Percentiles rank a stretch among this genome's conserved stretches.
These are phyloP conservation scores for Drosophila putrida DNA, from an alignment of 2,888 invertebrate genomes.

Conservation along the genomic window DNA sequence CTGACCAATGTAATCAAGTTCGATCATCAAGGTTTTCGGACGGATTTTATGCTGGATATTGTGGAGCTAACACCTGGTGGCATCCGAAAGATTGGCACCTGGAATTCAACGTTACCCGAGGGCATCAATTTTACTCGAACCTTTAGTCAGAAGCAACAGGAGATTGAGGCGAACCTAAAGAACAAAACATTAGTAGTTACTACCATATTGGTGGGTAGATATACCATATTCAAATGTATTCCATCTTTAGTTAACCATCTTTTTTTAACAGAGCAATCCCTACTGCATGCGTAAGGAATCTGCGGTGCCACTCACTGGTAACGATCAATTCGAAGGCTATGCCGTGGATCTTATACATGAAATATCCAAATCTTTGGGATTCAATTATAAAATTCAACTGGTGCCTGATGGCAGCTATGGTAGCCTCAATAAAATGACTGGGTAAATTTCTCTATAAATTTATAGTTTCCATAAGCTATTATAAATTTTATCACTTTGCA, in stretches of 20 bases:
- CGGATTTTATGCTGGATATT: constrained; percentile 96
- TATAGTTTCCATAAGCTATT: neutral
- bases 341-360: constrained; percentile 97
- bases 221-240: too few relatives aligned
- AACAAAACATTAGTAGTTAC: constrained; percentile 97
- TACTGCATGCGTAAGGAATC: constrained; percentile 98
- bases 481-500: constrained; percentile 72
- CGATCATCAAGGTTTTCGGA: constrained; percentile 96
- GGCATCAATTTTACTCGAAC: constrained; percentile 95
- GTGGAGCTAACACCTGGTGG: constrained; percentile 95
- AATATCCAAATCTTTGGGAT: constrained; percentile 94
- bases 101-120: constrained; percentile 91
- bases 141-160: constrained; percentile 93
- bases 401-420: constrained; percentile 95
- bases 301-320: constrained; percentile 93
- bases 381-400: constrained; percentile 94
- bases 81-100: constrained; percentile 93
- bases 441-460: constrained; percentile 55
- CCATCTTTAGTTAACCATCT: neutral
- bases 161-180: constrained; percentile 95
- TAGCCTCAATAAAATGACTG: constrained; percentile 91
- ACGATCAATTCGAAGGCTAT: constrained; percentile 97
- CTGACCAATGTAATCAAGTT: constrained; percentile 96
- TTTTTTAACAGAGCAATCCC: constrained; percentile 92
- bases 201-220: constrained; percentile 92